Evolutionary conservation across 2,113 vertebrate genomes (phyloP).

Genomic region (Coracopsis vasa): DNA sequence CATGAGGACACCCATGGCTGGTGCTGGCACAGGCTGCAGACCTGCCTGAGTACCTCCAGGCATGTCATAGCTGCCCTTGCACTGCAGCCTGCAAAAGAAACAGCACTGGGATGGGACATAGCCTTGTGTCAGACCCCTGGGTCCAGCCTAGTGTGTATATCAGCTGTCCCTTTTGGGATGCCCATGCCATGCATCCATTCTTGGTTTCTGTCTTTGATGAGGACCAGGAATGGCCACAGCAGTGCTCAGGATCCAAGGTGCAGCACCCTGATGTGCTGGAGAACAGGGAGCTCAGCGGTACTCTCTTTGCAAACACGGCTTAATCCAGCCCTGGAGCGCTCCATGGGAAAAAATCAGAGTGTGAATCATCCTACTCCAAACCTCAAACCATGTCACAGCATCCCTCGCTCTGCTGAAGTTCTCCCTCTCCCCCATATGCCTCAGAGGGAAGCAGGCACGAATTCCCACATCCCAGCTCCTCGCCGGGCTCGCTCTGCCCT

Average conservation of each 20-base stretch:
- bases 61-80: background rate
- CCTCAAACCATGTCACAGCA: background rate
- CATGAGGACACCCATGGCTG: fast-evolving
- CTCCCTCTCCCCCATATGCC: background rate
- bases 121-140: background rate
- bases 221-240: fast-evolving
- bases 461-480: background rate
- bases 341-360: background rate
- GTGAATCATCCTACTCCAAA: constrained; percentile 3
- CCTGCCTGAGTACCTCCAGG: background rate
- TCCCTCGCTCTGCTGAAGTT: background rate
- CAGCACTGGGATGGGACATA: fast-evolving
- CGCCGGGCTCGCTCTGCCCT: background rate
- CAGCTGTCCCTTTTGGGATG: background rate
- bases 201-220: background rate
- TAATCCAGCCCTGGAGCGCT: constrained; percentile 20
- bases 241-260: background rate
- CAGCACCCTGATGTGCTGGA: background rate
- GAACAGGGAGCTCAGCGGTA: background rate
- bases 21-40: background rate
- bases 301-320: background rate
- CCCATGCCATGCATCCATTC: fast-evolving
- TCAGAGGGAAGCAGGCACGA: background rate
- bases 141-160: background rate
- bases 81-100: background rate